Evolutionary conservation across 2,888 invertebrate genomes (phyloP), one percentile per base, ranked within the genome.

Genomic region (Atethmia centrago): DNA sequence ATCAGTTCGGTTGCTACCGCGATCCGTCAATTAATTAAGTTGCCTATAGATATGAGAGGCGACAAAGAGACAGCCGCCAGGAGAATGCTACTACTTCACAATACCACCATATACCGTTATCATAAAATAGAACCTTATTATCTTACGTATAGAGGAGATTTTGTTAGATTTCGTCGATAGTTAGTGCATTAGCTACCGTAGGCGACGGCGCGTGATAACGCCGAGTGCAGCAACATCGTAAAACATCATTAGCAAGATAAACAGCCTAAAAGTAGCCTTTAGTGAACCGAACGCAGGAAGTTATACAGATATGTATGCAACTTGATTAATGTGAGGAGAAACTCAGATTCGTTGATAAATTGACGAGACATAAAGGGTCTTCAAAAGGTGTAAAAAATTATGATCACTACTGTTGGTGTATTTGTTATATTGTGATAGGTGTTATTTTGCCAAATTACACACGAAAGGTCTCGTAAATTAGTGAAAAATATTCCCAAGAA

Each of bases 191-290:
- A 90, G 95, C 95, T 95, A 95, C 95, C 88, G 95, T 93, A 92
- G 94, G 92, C 95, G 93, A 93, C 93, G 89, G 89, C 83, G 71
- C 82, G 85, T 89, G 95, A 95, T 95, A 95, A 95, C 90, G 87
- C 77, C 77, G 89, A 92, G 90, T 92, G 90, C 88, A 91, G 92
- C 87, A 88, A 90, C 92, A 92, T 95, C 95, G 94, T 96, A 95
- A 95, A 96, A 95, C 94, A 95, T 96, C 95, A 95, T 95, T 95
- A 95, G 95, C 92, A 92, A 94, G 95, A 95, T 95, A 95, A 95
- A 93, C 85, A 83, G 87, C 92, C 92, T 93, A 94, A 95, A 95
- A 92, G 92, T 91, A 90, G 89, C 88, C 92, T 93, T 92, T 90
- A 93, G 87, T 90, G 89, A 89, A 90, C 89, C 88, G 89, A 87